A percentile compares a stretch with the other conserved stretches of the same genome.
Evolutionary conservation across 2,797 vertebrate species (phyloP).

Genomic region (Poeciliopsis turneri): DNA sequence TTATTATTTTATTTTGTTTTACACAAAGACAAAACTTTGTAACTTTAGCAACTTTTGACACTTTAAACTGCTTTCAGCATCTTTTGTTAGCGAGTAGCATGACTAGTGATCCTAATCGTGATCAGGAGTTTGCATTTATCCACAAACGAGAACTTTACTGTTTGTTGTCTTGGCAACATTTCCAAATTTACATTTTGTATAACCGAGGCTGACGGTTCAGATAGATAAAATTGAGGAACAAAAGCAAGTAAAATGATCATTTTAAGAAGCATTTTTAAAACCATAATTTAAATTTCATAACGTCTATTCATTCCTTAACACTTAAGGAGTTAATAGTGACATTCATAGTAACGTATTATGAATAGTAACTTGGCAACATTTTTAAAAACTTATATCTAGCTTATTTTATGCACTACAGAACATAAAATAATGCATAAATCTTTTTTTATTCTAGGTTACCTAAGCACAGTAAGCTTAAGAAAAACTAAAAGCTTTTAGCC

Average conservation of each 20-base stretch:
- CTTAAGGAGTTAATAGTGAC: background rate
- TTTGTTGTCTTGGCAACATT: background rate
- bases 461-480: background rate
- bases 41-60: background rate
- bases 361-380: no score
- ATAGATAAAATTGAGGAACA: background rate
- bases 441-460: background rate
- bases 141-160: background rate
- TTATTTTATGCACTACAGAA: no score
- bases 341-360: no score
- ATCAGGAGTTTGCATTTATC: background rate
- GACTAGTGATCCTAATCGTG: background rate
- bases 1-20: background rate
- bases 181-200: background rate
- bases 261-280: background rate
- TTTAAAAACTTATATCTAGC: no score
- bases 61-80: background rate
- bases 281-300: background rate
- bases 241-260: background rate
- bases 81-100: background rate
- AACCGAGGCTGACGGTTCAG: background rate
- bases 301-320: background rate
- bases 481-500: background rate
- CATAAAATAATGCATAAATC: no score
- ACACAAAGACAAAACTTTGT: background rate